Conservation (phyloP, 2,797 vertebrate species). For the Siniperca obscura region DNA sequence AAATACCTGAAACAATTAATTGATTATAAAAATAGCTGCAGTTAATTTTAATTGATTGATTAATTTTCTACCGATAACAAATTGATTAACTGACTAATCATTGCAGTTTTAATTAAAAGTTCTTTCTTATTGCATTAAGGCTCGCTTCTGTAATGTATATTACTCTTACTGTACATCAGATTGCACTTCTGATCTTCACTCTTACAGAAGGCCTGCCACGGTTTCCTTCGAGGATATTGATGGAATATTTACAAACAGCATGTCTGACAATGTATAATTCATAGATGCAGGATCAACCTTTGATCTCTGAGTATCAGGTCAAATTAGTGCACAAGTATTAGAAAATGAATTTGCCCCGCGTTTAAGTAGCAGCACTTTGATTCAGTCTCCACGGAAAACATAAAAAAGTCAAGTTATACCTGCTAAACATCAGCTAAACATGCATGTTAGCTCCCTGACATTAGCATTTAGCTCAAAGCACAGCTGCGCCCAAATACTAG, state of each 20-base stretch:
- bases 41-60: background rate
- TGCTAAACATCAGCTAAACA: no score
- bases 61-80: background rate
- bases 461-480: no score
- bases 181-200: background rate
- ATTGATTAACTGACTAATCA: background rate
- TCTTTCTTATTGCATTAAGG: background rate
- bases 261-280: constrained; percentile 64
- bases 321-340: constrained; percentile 36
- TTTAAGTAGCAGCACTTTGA: no score
- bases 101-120: background rate
- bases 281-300: constrained; percentile 52
- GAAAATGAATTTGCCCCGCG: constrained; percentile 32
- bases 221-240: background rate
- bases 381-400: no score
- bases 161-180: background rate
- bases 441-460: no score
- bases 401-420: no score
- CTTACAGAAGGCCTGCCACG: background rate
- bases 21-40: background rate
- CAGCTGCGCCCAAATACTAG: no score
- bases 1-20: background rate
- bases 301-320: constrained; percentile 60
- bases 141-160: background rate
- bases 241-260: background rate